phyloP scores from a whole-genome alignment of 2,797 vertebrate genomes.

The Lagocephalus sceleratus region DNA sequence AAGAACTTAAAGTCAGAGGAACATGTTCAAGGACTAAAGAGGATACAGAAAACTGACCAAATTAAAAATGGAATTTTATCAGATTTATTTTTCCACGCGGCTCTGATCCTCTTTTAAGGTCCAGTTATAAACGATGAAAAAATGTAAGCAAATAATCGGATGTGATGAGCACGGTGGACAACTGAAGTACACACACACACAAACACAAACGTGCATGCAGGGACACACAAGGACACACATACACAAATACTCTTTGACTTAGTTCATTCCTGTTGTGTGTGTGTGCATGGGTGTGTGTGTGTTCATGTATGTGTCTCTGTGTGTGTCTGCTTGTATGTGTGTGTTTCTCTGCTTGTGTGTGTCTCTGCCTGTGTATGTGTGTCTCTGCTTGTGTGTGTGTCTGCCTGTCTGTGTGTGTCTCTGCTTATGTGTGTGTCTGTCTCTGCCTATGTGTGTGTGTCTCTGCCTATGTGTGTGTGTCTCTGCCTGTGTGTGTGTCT shows the following conservation, averaged over 20 bases:
- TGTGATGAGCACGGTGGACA: slow-evolving; percentile 1
- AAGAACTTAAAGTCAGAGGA: slow-evolving; percentile 31
- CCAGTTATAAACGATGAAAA: background rate
- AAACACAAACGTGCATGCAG: background rate
- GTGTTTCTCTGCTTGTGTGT: slow-evolving; percentile 6
- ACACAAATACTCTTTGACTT: background rate
- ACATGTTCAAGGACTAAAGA: slow-evolving; percentile 6
- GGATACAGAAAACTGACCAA: no score
- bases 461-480: slow-evolving; percentile 7
- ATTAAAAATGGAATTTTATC: no score
- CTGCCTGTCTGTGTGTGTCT: slow-evolving; percentile 3
- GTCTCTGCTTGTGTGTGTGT: slow-evolving; percentile 14
- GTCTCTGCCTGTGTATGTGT: slow-evolving; percentile 12
- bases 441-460: slow-evolving; percentile 12
- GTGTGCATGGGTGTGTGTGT: slow-evolving; percentile 8
- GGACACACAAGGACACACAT: background rate
- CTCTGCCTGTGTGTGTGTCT: no score
- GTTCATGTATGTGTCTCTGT: no score
- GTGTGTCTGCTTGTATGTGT: slow-evolving; percentile 15
- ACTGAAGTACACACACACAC: slow-evolving; percentile 5
- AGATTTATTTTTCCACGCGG: no score
- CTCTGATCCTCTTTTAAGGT: background rate
- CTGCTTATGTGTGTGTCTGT: no score
- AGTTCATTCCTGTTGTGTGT: background rate
- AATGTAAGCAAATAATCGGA: slow-evolving; percentile 13